phyloP scores from a whole-genome alignment of 1,140 invertebrate genomes.

The Cydia fagiglandana region DNA sequence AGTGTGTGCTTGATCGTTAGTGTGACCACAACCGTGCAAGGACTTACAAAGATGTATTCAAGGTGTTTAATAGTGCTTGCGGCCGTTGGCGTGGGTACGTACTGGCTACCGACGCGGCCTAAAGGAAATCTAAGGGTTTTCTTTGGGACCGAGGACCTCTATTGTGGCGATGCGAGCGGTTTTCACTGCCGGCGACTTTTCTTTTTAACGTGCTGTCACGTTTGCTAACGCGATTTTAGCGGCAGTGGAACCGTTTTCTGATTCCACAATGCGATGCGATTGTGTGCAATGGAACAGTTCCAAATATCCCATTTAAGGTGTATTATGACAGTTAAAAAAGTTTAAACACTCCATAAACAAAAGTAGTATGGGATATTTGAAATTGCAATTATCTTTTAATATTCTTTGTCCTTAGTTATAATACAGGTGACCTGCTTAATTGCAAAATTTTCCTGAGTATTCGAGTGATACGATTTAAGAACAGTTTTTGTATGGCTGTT shows the following conservation, averaged over 20 bases:
- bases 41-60: conserved; percentile 74
- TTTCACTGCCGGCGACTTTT: conserved; percentile 28
- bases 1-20: conserved; percentile 76
- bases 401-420: conserved; percentile 32
- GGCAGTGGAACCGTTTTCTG: conserved; percentile 45
- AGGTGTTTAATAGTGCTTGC: conserved; percentile 77
- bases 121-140: conserved; percentile 9
- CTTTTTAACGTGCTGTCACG: conserved; percentile 38
- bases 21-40: conserved; percentile 74
- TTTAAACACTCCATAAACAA: background rate
- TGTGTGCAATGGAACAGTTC: conserved; percentile 35
- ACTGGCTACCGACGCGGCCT: conserved; percentile 50
- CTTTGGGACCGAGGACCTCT: background rate
- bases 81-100: conserved; percentile 77
- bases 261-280: conserved; percentile 46
- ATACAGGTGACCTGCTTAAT: conserved; percentile 29
- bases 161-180: conserved; percentile 58
- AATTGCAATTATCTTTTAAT: background rate
- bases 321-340: background rate
- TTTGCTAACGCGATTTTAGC: conserved; percentile 51
- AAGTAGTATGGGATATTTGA: background rate
- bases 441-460: conserved; percentile 28
- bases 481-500: conserved; percentile 29
- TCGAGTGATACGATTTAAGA: conserved; percentile 25
- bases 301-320: background rate